Conservation (phyloP, 64 coral and sea anemone species). For the Porites lutea region DNA sequence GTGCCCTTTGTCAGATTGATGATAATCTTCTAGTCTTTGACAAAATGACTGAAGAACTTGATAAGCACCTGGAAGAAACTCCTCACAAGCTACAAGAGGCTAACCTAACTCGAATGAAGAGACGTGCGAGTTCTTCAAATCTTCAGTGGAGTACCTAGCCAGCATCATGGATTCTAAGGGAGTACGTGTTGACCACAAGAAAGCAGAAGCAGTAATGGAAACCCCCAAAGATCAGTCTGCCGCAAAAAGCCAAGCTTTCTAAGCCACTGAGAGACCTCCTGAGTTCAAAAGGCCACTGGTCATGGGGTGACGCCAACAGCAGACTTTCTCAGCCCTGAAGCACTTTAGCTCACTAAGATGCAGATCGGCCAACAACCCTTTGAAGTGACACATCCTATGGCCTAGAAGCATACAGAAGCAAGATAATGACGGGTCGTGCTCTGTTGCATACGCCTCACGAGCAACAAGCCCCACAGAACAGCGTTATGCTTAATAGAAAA, state of each 20-base stretch:
- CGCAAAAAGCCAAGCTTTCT: background rate
- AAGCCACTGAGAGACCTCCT: background rate
- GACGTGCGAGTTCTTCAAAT: slow-evolving; percentile 32
- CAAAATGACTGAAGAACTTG: slow-evolving; percentile 7
- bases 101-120: slow-evolving; percentile 11
- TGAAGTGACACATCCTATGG: background rate
- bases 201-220: slow-evolving; percentile 37
- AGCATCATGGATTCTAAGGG: background rate
- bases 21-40: slow-evolving; percentile 21
- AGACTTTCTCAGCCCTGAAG: background rate
- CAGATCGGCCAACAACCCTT: background rate
- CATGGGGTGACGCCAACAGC: background rate
- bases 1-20: slow-evolving; percentile 17
- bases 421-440: background rate
- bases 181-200: slow-evolving; percentile 10
- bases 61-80: slow-evolving; percentile 4
- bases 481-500: slow-evolving; percentile 31
- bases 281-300: background rate
- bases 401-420: background rate
- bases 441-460: background rate
- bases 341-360: background rate
- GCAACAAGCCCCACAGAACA: background rate
- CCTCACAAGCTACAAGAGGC: slow-evolving; percentile 29
- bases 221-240: background rate
- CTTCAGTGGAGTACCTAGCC: background rate